A percentile compares a stretch with the other conserved stretches of the same genome.
These are phyloP conservation scores for Cephus rjabovi DNA, from an alignment of 2,888 invertebrate genomes.

Conservation along the genomic window DNA sequence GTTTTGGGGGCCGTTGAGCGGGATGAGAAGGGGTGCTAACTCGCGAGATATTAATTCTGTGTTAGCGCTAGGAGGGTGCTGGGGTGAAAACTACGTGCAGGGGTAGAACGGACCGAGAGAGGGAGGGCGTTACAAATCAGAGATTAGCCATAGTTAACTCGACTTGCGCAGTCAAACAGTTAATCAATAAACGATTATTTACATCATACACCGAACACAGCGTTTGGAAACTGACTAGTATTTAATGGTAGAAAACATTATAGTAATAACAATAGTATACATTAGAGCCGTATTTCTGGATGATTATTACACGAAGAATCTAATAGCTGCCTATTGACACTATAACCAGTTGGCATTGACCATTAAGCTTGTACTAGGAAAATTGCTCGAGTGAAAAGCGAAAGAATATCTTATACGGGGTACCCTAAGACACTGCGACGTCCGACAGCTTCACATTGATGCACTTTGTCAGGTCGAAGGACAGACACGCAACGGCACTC, in stretches of 20 bases:
- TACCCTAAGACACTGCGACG: not conserved
- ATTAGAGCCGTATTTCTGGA: not conserved
- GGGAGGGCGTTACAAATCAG: conserved; percentile 64
- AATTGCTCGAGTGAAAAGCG: not conserved
- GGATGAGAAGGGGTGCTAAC: conserved; percentile 57
- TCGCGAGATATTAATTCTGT: conserved; percentile 68
- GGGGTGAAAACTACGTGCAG: conserved; percentile 58
- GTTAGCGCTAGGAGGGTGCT: conserved; percentile 63
- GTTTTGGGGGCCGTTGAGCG: conserved; percentile 53
- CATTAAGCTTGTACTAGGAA: not conserved
- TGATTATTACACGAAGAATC: not conserved
- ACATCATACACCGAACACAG: conserved; percentile 41
- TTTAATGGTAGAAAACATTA: not conserved
- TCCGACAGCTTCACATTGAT: not conserved
- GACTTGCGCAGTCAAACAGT: conserved; percentile 66
- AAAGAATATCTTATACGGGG: not conserved
- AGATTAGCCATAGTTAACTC: conserved; percentile 67
- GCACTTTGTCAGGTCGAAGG: not conserved
- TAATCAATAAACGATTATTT: conserved; percentile 67
- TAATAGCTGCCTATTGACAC: not conserved
- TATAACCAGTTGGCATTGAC: not conserved
- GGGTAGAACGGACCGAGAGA: conserved; percentile 32
- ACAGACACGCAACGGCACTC: not conserved
- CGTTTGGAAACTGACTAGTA: not conserved
- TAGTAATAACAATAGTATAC: not conserved